Conservation (phyloP, 2,113 vertebrate species). For the Microcebus griseorufus region DNA sequence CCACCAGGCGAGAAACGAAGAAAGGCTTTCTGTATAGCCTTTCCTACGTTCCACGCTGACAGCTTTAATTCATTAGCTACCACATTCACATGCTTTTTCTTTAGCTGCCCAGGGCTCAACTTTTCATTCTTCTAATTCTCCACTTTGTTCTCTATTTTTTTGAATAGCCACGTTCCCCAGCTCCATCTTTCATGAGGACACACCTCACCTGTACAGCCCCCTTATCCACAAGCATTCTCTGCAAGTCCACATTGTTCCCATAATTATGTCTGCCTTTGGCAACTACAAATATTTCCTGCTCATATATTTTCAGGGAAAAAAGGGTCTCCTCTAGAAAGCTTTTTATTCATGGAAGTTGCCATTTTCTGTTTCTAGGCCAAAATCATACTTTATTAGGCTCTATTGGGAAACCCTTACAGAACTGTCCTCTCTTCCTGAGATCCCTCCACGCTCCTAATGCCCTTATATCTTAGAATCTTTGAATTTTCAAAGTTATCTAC, state of each 20-base stretch:
- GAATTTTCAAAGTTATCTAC: neutral
- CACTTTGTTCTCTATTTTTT: neutral
- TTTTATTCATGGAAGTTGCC: neutral
- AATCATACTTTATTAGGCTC: neutral
- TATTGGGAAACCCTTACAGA: neutral
- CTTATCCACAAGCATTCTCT: neutral
- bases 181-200: neutral
- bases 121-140: neutral
- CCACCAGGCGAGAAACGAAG: rapidly evolving
- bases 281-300: neutral
- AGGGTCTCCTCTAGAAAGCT: neutral
- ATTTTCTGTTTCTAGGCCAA: slow-evolving; percentile 41
- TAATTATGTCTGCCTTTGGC: neutral
- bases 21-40: neutral
- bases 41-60: neutral
- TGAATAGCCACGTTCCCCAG: neutral
- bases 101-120: neutral
- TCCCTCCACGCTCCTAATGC: neutral
- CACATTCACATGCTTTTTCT: neutral
- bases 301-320: neutral
- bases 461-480: neutral
- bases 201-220: neutral
- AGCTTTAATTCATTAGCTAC: neutral
- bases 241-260: neutral
- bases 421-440: neutral